These are phyloP conservation scores for Darevskia nairensis DNA, from an alignment of 2,797 vertebrate species.

Conservation along the genomic window DNA sequence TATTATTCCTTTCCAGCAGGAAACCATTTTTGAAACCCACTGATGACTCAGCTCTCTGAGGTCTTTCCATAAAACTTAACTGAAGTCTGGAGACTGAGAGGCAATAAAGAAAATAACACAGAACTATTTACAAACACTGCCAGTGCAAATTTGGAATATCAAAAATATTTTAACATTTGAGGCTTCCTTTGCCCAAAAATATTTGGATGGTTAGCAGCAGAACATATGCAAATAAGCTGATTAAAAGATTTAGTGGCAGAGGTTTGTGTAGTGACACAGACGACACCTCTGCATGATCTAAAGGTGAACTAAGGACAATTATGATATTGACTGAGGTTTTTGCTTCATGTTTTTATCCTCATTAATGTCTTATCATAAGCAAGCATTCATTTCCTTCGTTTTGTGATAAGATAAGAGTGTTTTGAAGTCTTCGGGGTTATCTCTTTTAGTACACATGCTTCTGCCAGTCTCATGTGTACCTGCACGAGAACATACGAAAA, in stretches of 20 bases:
- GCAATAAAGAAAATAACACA: constrained; percentile 7
- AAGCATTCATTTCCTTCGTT: constrained; percentile 42
- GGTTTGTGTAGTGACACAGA: not conserved
- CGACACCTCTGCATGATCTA: not conserved
- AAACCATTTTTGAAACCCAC: constrained; percentile 7
- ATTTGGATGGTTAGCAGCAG: constrained; percentile 18
- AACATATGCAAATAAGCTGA: not conserved
- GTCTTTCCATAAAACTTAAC: constrained; percentile 19
- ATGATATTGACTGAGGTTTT: constrained; percentile 10
- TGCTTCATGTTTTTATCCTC: constrained; percentile 29
- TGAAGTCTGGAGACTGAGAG: not conserved
- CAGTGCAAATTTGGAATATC: constrained; percentile 20
- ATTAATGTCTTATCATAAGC: constrained; percentile 41
- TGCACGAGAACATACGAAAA: constrained; percentile 16
- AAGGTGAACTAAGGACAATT: constrained; percentile 15
- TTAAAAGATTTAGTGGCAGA: not conserved
- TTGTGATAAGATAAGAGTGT: constrained; percentile 33
- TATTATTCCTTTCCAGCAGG: not conserved
- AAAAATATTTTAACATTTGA: constrained; percentile 21
- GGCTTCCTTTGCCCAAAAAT: not conserved
- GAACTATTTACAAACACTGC: not conserved
- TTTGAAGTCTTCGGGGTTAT: constrained; percentile 44
- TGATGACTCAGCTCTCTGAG: not conserved
- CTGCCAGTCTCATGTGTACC: constrained; percentile 45
- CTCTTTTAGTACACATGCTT: constrained; percentile 40